phyloP scores from a whole-genome alignment of 2,888 invertebrate species.

The Caradrina clavipalpis region DNA sequence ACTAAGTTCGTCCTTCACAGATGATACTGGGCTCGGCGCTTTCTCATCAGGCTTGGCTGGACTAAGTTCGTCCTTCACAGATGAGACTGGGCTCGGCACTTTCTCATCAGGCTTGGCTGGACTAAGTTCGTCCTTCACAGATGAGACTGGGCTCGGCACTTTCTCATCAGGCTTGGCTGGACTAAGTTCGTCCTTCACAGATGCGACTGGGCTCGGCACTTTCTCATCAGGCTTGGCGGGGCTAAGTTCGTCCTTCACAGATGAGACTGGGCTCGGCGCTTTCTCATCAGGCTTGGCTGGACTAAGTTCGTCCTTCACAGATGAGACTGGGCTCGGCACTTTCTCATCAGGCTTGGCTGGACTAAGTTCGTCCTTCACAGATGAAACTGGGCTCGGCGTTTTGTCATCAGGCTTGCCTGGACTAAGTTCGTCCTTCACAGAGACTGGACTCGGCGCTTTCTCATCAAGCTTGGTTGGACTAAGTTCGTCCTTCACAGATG shows the following conservation, averaged over 20 bases:
- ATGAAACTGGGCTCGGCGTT: neutral
- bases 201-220: neutral
- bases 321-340: neutral
- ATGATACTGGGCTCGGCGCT: neutral
- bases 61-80: neutral
- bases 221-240: neutral
- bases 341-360: neutral
- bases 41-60: neutral
- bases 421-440: fast-evolving
- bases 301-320: neutral
- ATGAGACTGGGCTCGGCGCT: too few relatives aligned
- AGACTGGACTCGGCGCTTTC: too few relatives aligned
- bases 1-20: neutral
- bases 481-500: too few relatives aligned
- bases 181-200: neutral
- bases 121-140: neutral
- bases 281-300: slow-evolving; percentile 3
- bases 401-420: neutral
- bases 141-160: neutral
- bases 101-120: neutral
- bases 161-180: neutral
- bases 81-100: neutral
- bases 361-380: neutral
- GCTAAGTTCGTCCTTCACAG: neutral
- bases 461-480: neutral